phyloP scores from a whole-genome alignment of 2,888 invertebrate species.

The Brassicogethes aeneus region DNA sequence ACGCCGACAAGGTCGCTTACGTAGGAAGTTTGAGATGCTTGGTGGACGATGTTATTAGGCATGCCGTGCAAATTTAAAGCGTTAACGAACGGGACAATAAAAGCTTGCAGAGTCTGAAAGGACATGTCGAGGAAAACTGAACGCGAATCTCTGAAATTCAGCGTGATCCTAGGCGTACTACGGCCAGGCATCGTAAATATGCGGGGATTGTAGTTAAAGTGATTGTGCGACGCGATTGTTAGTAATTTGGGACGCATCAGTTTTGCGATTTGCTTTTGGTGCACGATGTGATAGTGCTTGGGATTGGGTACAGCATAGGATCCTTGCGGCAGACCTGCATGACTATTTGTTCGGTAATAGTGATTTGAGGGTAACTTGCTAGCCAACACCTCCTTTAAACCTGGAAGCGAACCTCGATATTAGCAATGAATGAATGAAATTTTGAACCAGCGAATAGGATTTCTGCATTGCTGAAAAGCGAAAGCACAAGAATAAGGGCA shows the following conservation, averaged over 20 bases:
- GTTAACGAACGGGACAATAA: conserved; percentile 34
- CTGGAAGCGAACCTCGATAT: conserved; percentile 24
- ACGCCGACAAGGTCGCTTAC: neutral
- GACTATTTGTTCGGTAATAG: conserved; percentile 35
- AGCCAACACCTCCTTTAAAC: conserved; percentile 15
- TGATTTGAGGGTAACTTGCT: conserved; percentile 7
- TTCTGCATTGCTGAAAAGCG: too few species aligned
- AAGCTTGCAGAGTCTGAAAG: conserved; percentile 28
- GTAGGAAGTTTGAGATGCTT: neutral
- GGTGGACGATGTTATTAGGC: too few species aligned
- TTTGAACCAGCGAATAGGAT: neutral
- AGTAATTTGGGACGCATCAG: conserved; percentile 28
- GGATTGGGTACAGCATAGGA: conserved; percentile 37
- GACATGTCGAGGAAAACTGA: conserved; percentile 31
- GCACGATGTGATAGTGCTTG: conserved; percentile 37
- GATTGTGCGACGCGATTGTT: conserved; percentile 16
- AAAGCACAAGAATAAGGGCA: too few species aligned
- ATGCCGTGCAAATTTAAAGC: conserved; percentile 33
- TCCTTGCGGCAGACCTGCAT: conserved; percentile 37
- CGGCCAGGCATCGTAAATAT: neutral
- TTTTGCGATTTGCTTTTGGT: conserved; percentile 24
- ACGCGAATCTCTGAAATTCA: conserved; percentile 27
- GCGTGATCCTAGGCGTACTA: conserved; percentile 21
- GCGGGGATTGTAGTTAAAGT: conserved; percentile 15
- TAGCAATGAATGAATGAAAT: conserved; percentile 2